Percentiles rank a stretch among this genome's conserved stretches.
Evolutionary conservation across 2,888 invertebrate species (phyloP).

Genomic region (Drosophila melanocephala): DNA sequence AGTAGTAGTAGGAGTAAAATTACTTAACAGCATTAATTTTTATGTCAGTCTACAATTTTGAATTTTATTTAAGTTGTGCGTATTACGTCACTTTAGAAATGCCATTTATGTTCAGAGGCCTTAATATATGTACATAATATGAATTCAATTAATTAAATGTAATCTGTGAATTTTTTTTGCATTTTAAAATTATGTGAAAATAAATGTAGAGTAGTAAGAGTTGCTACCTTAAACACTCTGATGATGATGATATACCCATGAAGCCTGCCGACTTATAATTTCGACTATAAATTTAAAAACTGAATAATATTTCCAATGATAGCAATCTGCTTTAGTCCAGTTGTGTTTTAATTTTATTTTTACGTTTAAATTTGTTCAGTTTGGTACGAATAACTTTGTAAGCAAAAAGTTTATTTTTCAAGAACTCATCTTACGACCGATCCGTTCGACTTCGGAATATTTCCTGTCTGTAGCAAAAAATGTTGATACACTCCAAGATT

Average conservation of each 20-base stretch:
- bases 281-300: background rate
- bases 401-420: background rate
- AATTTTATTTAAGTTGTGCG: background rate
- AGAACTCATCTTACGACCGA: background rate
- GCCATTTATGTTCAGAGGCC: background rate
- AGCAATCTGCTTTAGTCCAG: accelerated
- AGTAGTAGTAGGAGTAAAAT: background rate
- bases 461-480: background rate
- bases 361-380: background rate
- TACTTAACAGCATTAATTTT: background rate
- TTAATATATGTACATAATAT: background rate
- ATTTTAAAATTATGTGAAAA: background rate
- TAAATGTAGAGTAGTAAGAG: accelerated
- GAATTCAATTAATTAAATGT: background rate
- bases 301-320: background rate
- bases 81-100: background rate
- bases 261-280: background rate
- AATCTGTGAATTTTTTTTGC: background rate
- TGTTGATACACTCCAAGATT: background rate
- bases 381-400: background rate
- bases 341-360: background rate
- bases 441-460: background rate
- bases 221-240: background rate
- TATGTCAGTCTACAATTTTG: background rate
- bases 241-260: background rate